These are phyloP conservation scores for Ptychoptera albimana DNA, from an alignment of 2,888 invertebrate species.

Conservation along the genomic window DNA sequence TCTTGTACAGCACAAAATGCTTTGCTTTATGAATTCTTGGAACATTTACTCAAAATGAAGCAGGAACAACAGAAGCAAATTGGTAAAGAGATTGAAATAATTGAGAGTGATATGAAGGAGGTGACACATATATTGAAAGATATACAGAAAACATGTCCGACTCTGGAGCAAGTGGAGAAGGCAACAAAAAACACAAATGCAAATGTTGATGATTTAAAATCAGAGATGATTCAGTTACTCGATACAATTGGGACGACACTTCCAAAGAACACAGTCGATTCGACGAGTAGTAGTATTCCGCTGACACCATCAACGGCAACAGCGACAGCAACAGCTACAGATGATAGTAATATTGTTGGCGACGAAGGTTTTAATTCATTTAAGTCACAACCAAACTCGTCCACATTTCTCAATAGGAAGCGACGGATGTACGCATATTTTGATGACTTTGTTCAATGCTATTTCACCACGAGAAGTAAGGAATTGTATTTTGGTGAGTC, in stretches of 20 bases:
- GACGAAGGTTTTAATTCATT: constrained; percentile 7
- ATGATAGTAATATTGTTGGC: background rate
- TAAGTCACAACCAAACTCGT: constrained; percentile 10
- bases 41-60: constrained; percentile 57
- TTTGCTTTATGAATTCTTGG: constrained; percentile 69
- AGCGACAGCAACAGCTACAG: constrained; percentile 8
- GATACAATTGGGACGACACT: constrained; percentile 37
- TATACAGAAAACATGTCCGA: constrained; percentile 40
- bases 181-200: constrained; percentile 28
- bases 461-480: constrained; percentile 61
- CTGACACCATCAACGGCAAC: constrained; percentile 7
- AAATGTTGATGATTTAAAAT: constrained; percentile 36
- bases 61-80: constrained; percentile 50
- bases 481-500: constrained; percentile 41
- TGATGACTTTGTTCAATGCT: constrained; percentile 77
- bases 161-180: constrained; percentile 37
- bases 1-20: constrained; percentile 63
- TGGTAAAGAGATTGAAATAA: constrained; percentile 52
- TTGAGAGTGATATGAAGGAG: constrained; percentile 54
- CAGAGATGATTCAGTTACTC: constrained; percentile 38
- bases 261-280: constrained; percentile 18
- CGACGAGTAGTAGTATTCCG: background rate
- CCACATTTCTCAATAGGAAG: constrained; percentile 49
- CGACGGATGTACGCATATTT: constrained; percentile 71
- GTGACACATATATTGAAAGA: constrained; percentile 48